Percentiles rank a stretch among this genome's conserved stretches.
Evolutionary conservation across 2,113 vertebrate genomes (phyloP).

Genomic region (Clarias magur): DNA sequence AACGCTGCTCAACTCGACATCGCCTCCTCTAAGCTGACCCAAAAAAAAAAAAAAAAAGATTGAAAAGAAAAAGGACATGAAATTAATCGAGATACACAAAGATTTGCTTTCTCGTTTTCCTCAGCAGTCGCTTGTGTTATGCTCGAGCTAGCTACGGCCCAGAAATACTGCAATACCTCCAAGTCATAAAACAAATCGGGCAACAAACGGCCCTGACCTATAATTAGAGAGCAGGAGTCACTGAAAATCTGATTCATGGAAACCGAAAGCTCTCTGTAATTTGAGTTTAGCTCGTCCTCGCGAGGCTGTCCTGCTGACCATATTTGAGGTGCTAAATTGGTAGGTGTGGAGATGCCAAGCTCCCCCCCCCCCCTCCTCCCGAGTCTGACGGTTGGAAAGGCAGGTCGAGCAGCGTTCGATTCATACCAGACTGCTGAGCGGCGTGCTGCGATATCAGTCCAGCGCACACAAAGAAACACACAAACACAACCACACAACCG

Average conservation of each 20-base stretch:
- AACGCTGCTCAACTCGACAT: not conserved
- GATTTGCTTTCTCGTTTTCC: not conserved
- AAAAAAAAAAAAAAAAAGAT: too few species aligned
- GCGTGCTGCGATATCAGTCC: slow-evolving; percentile 14
- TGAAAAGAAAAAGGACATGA: not conserved
- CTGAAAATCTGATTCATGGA: slow-evolving; percentile 57
- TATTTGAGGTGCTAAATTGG: slow-evolving; percentile 52
- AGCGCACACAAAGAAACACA: not conserved
- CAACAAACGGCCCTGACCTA: slow-evolving; percentile 48
- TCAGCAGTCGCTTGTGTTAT: slow-evolving; percentile 13
- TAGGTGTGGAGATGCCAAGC: slow-evolving; percentile 36
- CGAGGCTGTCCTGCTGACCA: slow-evolving; percentile 42
- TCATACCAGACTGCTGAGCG: not conserved
- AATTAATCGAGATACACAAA: not conserved
- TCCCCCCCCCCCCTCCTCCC: too few species aligned
- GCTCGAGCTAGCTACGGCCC: slow-evolving; percentile 20
- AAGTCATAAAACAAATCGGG: slow-evolving; percentile 55
- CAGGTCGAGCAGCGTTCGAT: not conserved
- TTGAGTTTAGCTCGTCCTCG: slow-evolving; percentile 47
- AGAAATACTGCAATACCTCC: slow-evolving; percentile 30
- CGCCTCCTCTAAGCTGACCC: too few species aligned
- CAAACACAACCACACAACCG: slow-evolving; percentile 10
- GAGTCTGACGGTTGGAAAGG: slow-evolving; percentile 29
- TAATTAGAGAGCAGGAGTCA: slow-evolving; percentile 56
- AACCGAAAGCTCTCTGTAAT: slow-evolving; percentile 57